A percentile compares a stretch with the other conserved stretches of the same genome.
These are phyloP conservation scores for Isurus oxyrinchus DNA, from an alignment of 2,113 vertebrate genomes.

Conservation along the genomic window DNA sequence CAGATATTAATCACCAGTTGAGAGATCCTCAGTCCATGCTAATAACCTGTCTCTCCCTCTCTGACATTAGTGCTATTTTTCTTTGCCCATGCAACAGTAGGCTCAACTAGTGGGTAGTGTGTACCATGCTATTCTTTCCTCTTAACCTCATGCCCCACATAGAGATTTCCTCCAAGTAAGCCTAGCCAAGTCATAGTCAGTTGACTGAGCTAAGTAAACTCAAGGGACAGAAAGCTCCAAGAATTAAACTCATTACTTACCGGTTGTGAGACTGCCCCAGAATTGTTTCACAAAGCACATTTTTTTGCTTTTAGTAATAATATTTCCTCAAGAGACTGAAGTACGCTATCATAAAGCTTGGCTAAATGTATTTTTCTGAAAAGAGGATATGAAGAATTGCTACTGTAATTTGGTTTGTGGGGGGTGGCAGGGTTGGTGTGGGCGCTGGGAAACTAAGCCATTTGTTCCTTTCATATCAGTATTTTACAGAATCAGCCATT, in stretches of 20 bases:
- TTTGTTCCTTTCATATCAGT: conserved; percentile 18
- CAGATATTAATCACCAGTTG: neutral
- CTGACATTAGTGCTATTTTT: neutral
- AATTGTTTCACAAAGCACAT: neutral
- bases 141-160: neutral
- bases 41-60: neutral
- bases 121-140: neutral
- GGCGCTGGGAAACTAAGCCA: neutral
- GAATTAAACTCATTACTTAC: neutral
- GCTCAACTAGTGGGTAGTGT: neutral
- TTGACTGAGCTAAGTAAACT: neutral
- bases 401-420: neutral
- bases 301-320: neutral
- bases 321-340: neutral
- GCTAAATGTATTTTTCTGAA: neutral
- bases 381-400: neutral
- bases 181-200: neutral
- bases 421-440: neutral
- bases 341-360: neutral
- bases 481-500: conserved; percentile 15
- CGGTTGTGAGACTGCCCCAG: neutral
- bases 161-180: neutral
- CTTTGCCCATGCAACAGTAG: neutral
- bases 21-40: neutral
- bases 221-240: neutral